Evolutionary conservation across 2,113 vertebrate genomes (phyloP).

Genomic region (Lichenostomus cassidix): DNA sequence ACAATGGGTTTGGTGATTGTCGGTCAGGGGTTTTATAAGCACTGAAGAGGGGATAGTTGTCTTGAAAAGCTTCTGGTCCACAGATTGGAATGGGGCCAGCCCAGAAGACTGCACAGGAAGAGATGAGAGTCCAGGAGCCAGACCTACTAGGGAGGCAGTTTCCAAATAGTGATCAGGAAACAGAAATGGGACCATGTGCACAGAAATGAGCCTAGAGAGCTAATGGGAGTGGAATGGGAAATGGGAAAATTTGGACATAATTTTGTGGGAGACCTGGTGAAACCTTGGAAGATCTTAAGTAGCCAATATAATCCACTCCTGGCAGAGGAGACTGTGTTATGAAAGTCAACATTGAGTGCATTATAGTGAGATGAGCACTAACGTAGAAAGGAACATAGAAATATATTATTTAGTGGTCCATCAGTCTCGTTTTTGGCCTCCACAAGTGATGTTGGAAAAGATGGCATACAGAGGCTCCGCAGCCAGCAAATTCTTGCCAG

Average conservation of each 20-base stretch:
- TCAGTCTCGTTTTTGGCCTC: neutral
- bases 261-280: neutral
- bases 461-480: neutral
- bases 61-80: neutral
- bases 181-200: neutral
- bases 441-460: neutral
- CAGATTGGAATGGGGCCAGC: neutral
- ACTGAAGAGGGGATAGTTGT: neutral
- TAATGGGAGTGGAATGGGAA: neutral
- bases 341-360: neutral
- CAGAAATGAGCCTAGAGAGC: neutral
- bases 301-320: neutral
- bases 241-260: neutral
- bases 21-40: neutral
- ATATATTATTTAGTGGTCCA: neutral
- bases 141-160: neutral
- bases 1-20: neutral
- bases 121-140: neutral
- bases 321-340: neutral
- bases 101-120: neutral
- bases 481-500: neutral
- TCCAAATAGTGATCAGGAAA: conserved; percentile 1
- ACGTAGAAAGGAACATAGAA: neutral
- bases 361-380: neutral
- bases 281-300: neutral